Evolutionary conservation across 2,888 invertebrate species (phyloP).

Genomic region (Chymomyza caudatula): DNA sequence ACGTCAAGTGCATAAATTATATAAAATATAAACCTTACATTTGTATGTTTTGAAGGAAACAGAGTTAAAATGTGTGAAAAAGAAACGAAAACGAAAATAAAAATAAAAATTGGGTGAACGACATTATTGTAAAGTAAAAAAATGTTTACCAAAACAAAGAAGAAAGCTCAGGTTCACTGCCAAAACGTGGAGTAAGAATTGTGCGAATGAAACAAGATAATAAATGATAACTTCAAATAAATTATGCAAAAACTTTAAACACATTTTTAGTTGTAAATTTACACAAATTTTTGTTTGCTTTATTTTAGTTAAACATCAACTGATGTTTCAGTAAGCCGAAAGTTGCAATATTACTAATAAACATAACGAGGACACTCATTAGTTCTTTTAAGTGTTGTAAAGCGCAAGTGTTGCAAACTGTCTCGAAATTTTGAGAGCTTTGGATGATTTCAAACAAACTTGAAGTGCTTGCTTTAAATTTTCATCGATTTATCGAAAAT

Average conservation of each 20-base stretch:
- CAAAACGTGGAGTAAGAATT: conserved; percentile 72
- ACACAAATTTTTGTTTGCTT: not conserved
- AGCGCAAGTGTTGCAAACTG: no score
- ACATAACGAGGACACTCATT: no score
- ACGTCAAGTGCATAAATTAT: not conserved
- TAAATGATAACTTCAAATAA: conserved; percentile 9
- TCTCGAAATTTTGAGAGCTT: no score
- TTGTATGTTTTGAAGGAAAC: conserved; percentile 35
- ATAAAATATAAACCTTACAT: conserved; percentile 17
- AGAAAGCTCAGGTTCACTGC: conserved; percentile 77
- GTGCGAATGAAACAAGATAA: conserved; percentile 39
- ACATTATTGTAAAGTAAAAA: conserved; percentile 51
- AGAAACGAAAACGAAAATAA: conserved; percentile 26
- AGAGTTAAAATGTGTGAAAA: conserved; percentile 29
- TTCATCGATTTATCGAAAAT: no score
- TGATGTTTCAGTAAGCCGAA: conserved; percentile 37
- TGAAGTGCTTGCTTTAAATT: no score
- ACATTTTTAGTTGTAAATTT: conserved; percentile 28
- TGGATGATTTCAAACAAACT: no score
- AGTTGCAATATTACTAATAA: conserved; percentile 49
- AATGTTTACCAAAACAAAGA: conserved; percentile 59
- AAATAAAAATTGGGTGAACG: conserved; percentile 28
- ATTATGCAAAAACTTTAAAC: not conserved
- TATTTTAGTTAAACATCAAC: not conserved
- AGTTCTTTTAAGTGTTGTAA: no score